A percentile compares a stretch with the other conserved stretches of the same genome.
Evolutionary conservation across 1,140 invertebrate genomes (phyloP).

Genomic region (Dreissena rostriformis): DNA sequence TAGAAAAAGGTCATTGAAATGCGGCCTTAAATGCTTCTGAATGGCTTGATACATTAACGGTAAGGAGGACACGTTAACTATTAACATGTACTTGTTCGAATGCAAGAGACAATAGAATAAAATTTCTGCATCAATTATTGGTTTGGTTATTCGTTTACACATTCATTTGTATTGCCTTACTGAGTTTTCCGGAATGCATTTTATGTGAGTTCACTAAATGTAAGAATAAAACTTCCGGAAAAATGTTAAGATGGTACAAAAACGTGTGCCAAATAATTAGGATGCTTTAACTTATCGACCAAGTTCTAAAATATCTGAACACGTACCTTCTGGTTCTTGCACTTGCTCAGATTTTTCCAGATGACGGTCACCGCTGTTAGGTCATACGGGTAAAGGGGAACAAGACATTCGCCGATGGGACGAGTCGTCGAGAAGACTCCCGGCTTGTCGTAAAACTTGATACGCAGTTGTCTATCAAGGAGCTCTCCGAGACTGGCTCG

Average conservation of each 20-base stretch:
- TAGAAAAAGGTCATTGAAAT: no score
- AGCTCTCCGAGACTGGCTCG: slow-evolving; percentile 16
- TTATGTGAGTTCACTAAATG: background rate
- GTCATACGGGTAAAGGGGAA: slow-evolving; percentile 37
- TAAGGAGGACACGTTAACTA: no score
- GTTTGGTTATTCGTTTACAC: background rate
- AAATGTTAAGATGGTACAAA: background rate
- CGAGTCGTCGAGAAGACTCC: slow-evolving; percentile 22
- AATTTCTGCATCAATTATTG: no score
- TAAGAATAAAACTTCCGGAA: background rate
- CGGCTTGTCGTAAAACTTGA: slow-evolving; percentile 46
- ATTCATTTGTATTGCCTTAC: background rate
- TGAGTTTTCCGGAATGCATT: background rate
- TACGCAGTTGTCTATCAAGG: slow-evolving; percentile 5
- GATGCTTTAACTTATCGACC: background rate
- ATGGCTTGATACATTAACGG: no score
- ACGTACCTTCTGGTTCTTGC: slow-evolving; percentile 32
- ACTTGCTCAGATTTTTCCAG: slow-evolving; percentile 33
- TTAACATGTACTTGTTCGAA: no score
- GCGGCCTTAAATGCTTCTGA: no score
- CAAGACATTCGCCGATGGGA: slow-evolving; percentile 26
- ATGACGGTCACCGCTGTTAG: slow-evolving; percentile 49
- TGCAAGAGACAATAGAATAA: no score
- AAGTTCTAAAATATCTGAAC: background rate
- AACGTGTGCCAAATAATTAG: background rate